Base-by-base conservation (phyloP, 2,113 vertebrate genomes). In the Chrysochloris asiatica region DNA sequence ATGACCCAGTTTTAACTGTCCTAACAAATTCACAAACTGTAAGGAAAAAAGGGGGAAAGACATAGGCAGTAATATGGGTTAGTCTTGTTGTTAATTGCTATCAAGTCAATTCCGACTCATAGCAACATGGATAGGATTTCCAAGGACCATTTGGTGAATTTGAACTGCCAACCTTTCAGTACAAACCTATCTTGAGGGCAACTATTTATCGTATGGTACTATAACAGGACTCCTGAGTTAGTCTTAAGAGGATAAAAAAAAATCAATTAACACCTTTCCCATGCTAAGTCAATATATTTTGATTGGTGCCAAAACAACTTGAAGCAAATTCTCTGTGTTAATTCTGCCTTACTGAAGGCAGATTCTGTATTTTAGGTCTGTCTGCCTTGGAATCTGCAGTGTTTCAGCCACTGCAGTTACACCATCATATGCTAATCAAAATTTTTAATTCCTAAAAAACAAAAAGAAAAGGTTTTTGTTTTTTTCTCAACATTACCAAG, bases 231-330 rank as follows among this genome's bases (percentile, higher is more conserved):
- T n/a, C n/a, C n/a, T n/a, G n/a, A n/a, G n/a, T n/a, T n/a, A n/a
- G n/a, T n/a, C n/a, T 77, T 76, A 88, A 59, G 19, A 12, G 41
- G 48, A 11, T 92, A 48, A 83, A 86, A 48, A 83, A 86, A 47
- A 12, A 47, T 48, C 33, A 65, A 47, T 9, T 12, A 88, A 24
- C 28, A 41, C 6, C n/a, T 92, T 69, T 24, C 61, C 36, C 11
- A 72, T 52, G 52, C 3, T 14, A 79, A 71, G 33, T 14, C 21
- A 24, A 30, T 59, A 19, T 50, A 41, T 36, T 78, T 50, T 9
- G 1, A 26, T 0, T 26, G 22, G 26, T 36, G 14, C 19, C 45
- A 83, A 14, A 87, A 56, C 2, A 76, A 36, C 33, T 45, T 43
- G n/a, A 65, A 38, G 21, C 56, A 77, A 69, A 41, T 26, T 5